Conservation (phyloP, 2,797 vertebrate species). For the Todus mexicanus region DNA sequence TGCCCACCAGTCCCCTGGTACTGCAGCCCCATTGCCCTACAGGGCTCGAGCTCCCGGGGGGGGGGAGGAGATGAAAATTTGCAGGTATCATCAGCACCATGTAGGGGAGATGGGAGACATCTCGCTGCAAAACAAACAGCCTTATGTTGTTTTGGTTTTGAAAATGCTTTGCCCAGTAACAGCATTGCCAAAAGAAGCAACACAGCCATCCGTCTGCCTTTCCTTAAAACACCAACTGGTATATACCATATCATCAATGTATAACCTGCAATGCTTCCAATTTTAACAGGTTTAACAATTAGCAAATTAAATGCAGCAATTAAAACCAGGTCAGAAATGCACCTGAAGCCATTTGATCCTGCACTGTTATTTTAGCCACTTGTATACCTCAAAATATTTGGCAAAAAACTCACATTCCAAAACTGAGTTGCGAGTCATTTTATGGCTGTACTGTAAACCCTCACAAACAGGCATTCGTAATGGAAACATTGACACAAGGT, state of each 20-base stretch:
- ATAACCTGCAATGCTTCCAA: constrained; percentile 44
- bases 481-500: constrained; percentile 70
- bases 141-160: constrained; percentile 52
- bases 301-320: constrained; percentile 39
- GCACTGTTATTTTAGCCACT: constrained; percentile 49
- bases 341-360: constrained; percentile 51
- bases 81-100: not conserved
- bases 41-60: not conserved
- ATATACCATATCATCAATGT: not conserved
- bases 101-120: not conserved
- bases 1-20: fast-evolving
- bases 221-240: constrained; percentile 2
- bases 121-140: constrained; percentile 9
- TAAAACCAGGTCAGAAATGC: constrained; percentile 54
- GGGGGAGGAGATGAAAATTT: not conserved
- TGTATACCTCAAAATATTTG: constrained; percentile 57
- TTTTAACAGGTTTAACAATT: constrained; percentile 53
- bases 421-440: constrained; percentile 61
- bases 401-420: constrained; percentile 25
- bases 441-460: constrained; percentile 68
- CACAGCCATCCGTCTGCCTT: constrained; percentile 20
- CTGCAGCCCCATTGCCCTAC: not conserved
- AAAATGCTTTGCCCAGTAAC: constrained; percentile 27
- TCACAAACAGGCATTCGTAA: constrained; percentile 67
- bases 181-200: constrained; percentile 34